A percentile compares a stretch with the other conserved stretches of the same genome.
phyloP scores from a whole-genome alignment of 2,113 vertebrate species.

The Parus major region DNA sequence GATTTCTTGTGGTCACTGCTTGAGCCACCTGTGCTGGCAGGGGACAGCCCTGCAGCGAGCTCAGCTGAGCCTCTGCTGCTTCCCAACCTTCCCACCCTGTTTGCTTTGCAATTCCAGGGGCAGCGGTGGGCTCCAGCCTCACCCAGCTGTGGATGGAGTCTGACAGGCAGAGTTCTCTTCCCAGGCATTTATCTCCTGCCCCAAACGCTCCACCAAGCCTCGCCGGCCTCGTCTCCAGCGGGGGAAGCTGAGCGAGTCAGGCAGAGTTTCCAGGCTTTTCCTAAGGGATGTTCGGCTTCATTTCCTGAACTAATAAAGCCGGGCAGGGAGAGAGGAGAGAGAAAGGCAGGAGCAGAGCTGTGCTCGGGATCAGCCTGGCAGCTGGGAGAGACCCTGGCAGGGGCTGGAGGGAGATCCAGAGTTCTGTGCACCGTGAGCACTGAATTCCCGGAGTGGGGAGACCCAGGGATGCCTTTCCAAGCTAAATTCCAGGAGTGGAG shows the following conservation, averaged over 20 bases:
- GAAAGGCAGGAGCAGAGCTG: not conserved
- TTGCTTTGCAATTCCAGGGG: not conserved
- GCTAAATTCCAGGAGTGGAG: not conserved
- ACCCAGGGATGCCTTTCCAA: not conserved
- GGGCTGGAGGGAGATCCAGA: not conserved
- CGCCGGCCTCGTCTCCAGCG: rapidly evolving
- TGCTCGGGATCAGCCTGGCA: not conserved
- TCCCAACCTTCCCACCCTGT: not conserved
- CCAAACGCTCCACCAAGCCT: not conserved
- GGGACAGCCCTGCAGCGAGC: not conserved
- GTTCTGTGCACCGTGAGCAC: not conserved
- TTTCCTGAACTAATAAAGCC: not conserved
- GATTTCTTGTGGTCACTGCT: not conserved
- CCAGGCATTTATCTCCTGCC: not conserved
- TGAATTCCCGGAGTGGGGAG: not conserved
- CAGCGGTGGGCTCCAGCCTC: not conserved
- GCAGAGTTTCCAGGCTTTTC: not conserved
- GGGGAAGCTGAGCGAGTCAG: not conserved
- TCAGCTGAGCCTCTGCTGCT: not conserved
- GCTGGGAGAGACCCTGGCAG: not conserved
- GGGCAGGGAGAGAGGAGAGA: not conserved
- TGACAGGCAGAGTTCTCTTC: not conserved
- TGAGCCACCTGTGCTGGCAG: not conserved
- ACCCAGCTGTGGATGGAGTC: not conserved
- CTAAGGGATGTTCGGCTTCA: not conserved